Evolutionary conservation across 2,797 vertebrate genomes (phyloP), one percentile per base, ranked within the genome.

Genomic region (Diplodus puntazzo): DNA sequence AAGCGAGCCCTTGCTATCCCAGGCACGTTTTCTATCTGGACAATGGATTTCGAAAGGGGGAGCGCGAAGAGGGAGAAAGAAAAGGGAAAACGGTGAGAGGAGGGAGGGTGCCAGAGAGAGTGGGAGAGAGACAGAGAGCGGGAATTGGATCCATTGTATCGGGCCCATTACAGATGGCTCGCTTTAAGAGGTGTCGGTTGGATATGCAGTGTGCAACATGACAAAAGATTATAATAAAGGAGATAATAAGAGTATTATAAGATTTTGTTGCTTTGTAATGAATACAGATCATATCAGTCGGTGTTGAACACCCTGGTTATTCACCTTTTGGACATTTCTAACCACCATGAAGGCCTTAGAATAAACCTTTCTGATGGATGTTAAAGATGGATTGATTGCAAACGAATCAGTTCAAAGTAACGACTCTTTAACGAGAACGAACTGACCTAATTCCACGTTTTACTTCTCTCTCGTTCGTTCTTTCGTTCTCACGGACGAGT

Each of bases 11-110:
- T 95, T 95, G 91, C 89, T 89, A 96, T 81, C 92, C 94, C 39
- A 82, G 90, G 91, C 95, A 95, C 93, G 94, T 94, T 91, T 91
- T 68, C 84, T 76, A 70, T 90, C 88, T 86, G 94, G 95, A 96
- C 95, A 95, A 95, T 95, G 85, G 94, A 93, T 94, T 92, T 89
- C 27, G 27, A 4, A 27, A 27, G 27, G 80, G 74, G 75, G 71
- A 81, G 89, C 79, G 81, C 3, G 70, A 72, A 79, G 69, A 82
- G 61, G 86, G 69, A 75, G 68, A 60, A 21, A 55, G 76, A 63
- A 60, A 53, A 34, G 46, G 34, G 18, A 7, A n/a, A 10, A 9
- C 4, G 30, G 14, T 11, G 54, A 9, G 11, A 5, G 23, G 42
- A 8, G 20, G 18, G 21, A 3, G 11, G 21, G 30, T 2, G 42